Evolutionary conservation across 2,888 invertebrate species (phyloP).

Genomic region (Matsumyia berberina): DNA sequence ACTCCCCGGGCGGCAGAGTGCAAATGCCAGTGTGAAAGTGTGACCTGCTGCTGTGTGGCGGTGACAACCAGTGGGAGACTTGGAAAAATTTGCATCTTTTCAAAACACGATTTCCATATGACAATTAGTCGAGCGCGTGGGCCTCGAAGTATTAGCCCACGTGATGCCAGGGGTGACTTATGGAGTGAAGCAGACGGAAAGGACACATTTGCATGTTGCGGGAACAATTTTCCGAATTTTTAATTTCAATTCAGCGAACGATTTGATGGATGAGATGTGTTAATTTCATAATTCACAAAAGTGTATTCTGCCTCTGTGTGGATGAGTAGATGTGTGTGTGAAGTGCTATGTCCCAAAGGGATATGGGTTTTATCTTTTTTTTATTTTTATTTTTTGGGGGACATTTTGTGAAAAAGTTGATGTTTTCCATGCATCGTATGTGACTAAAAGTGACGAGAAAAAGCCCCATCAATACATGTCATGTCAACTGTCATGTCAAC

Average conservation of each 20-base stretch:
- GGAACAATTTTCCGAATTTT: constrained; percentile 57
- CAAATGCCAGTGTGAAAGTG: constrained; percentile 71
- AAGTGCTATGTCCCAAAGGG: constrained; percentile 36
- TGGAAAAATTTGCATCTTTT: constrained; percentile 65
- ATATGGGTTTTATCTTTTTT: not conserved
- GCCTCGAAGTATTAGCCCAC: constrained; percentile 8
- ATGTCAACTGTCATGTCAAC: constrained; percentile 72
- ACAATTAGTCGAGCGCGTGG: constrained; percentile 51
- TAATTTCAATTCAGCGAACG: constrained; percentile 66
- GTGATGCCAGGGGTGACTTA: not conserved
- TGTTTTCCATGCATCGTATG: constrained; percentile 36
- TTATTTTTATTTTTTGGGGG: constrained; percentile 8
- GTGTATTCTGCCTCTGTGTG: constrained; percentile 3
- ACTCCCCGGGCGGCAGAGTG: constrained; percentile 42
- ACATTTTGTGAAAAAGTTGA: constrained; percentile 41
- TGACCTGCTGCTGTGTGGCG: constrained; percentile 56
- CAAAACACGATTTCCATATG: constrained; percentile 28
- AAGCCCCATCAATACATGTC: constrained; percentile 74
- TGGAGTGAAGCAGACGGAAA: not conserved
- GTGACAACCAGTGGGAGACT: constrained; percentile 44
- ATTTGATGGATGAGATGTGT: constrained; percentile 73
- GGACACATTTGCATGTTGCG: constrained; percentile 62
- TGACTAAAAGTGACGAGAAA: constrained; percentile 28
- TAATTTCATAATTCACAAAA: constrained; percentile 66
- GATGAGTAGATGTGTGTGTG: constrained; percentile 37